Percentiles rank a stretch among this genome's conserved stretches.
Conservation (phyloP, 1,140 invertebrate species). For the Drosophila erecta region DNA sequence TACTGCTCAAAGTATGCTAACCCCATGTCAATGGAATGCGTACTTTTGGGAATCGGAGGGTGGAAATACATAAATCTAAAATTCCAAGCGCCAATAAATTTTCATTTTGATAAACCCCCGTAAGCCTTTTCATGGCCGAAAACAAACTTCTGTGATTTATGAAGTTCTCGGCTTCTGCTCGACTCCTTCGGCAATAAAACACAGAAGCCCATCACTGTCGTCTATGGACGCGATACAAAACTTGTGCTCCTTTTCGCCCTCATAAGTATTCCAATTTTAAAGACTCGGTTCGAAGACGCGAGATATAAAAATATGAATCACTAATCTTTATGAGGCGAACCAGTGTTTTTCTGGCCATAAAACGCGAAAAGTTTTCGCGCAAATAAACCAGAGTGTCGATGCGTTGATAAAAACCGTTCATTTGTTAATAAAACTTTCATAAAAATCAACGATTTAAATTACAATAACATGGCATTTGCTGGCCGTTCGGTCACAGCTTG, state of each 20-base stretch:
- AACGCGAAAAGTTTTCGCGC: conserved; percentile 28
- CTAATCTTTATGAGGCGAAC: conserved; percentile 42
- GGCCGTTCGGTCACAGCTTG: conserved; percentile 63
- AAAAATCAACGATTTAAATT: conserved; percentile 72
- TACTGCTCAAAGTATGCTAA: conserved; percentile 13
- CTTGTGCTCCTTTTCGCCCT: conserved; percentile 16
- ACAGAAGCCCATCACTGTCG: conserved; percentile 56
- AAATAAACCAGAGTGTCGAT: conserved; percentile 54
- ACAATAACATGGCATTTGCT: conserved; percentile 40
- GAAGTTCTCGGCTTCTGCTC: conserved; percentile 68
- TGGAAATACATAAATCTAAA: conserved; percentile 74
- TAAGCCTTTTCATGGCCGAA: conserved; percentile 79
- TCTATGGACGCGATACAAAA: conserved; percentile 60
- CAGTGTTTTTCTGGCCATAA: conserved; percentile 37
- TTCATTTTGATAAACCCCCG: conserved; percentile 82
- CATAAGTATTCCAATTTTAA: conserved; percentile 69
- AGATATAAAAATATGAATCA: conserved; percentile 19
- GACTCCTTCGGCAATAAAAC: conserved; percentile 75
- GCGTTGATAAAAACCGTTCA: conserved; percentile 50
- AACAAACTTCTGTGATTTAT: conserved; percentile 82
- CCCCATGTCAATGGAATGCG: conserved; percentile 49
- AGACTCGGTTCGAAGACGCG: conserved; percentile 34
- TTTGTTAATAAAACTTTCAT: conserved; percentile 67
- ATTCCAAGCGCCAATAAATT: conserved; percentile 77
- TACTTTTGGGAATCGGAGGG: conserved; percentile 18